Evolutionary conservation across 1,140 invertebrate genomes (phyloP).

Genomic region (Apis florea): DNA sequence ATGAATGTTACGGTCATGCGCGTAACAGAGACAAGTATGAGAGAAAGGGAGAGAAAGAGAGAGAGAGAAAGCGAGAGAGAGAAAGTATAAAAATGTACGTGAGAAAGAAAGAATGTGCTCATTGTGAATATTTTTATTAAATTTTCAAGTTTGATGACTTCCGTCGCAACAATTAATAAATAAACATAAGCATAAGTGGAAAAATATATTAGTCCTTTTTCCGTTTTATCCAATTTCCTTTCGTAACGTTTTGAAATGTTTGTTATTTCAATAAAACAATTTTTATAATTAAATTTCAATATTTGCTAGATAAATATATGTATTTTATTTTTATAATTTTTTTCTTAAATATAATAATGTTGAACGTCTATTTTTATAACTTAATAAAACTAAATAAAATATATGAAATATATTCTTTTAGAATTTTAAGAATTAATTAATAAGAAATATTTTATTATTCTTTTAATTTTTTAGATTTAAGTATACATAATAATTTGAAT

Average conservation of each 20-base stretch:
- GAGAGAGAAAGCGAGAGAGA: conserved; percentile 28
- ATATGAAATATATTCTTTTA: no score
- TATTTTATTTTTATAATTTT: background rate
- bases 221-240: conserved; percentile 3
- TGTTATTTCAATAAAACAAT: background rate
- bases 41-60: conserved; percentile 56
- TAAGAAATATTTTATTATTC: background rate
- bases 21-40: conserved; percentile 58
- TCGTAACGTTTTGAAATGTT: background rate
- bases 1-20: conserved; percentile 54
- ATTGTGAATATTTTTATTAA: conserved; percentile 82
- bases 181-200: conserved; percentile 79
- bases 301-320: background rate
- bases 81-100: conserved; percentile 54
- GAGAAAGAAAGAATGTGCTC: conserved; percentile 77
- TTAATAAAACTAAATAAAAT: background rate
- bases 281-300: background rate
- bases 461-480: background rate
- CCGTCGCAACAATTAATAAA: conserved; percentile 81
- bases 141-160: conserved; percentile 82
- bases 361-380: background rate
- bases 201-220: conserved; percentile 58
- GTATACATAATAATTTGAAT: background rate
- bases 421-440: background rate
- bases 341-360: background rate